Base-by-base conservation (phyloP, 2,113 vertebrate genomes). In the Bos indicus region DNA sequence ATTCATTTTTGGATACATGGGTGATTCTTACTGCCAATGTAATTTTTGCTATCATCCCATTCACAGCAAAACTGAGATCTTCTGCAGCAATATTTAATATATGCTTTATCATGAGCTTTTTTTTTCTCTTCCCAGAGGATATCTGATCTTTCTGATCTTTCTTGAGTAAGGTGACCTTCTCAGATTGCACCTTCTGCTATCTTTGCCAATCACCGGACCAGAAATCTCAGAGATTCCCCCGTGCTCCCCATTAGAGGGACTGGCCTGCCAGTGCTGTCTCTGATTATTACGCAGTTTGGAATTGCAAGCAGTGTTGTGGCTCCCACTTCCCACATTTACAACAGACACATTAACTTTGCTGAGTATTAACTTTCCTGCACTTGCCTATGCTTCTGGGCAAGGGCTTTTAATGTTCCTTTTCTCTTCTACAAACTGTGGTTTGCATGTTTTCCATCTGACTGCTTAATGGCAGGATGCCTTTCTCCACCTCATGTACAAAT, bases 401-500 rank as follows among this genome's bases (percentile, higher is more conserved):
- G 51, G 28, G 57, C n/a, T 96, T 93, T 97, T 71, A 88, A 83
- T 92, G 85, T 91, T 97, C 74, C 80, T 97, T n/a, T 14, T 91
- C 91, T 97, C 26, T 91, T 94, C 67, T 83, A 6, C 93, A 96
- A 71, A 95, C 94, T 96, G 95, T 5, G 10, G 90, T 97, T 97
- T 80, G 86, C 96, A 97, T 36, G 91, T 88, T 88, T 98, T 98
- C 88, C 95, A 96, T 90, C 67, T 95, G 57, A 78, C 82, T 96
- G 51, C 46, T 88, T 96, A 98, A 97, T 78, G 36, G 89, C 91
- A 98, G 96, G 67, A 40, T 67, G 54, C 97, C 97, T 97, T 98
- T 97, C 62, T 57, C 81, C 4, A n/a, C 74, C 88, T 95, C 98
- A 94, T 3, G 92, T 62, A 97, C 16, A 98, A 98, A 98, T 97